A percentile compares a stretch with the other conserved stretches of the same genome.
phyloP scores from a whole-genome alignment of 2,888 invertebrate species.

The Drosophila melanosoma region DNA sequence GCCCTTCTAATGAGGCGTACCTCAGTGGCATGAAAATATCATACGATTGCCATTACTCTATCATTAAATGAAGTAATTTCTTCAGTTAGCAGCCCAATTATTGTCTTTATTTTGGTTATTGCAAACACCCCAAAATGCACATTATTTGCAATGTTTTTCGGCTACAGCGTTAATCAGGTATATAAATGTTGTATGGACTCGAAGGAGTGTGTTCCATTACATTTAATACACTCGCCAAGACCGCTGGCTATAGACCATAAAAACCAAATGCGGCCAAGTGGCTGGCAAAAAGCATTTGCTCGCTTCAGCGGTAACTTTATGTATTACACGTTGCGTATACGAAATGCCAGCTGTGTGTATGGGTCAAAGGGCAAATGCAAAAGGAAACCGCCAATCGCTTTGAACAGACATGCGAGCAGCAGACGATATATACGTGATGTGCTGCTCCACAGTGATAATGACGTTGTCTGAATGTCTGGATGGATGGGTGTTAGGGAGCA shows the following conservation, averaged over 20 bases:
- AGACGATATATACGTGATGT: slow-evolving; percentile 54
- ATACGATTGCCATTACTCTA: slow-evolving; percentile 30
- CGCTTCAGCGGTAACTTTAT: slow-evolving; percentile 43
- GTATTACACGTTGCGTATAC: slow-evolving; percentile 44
- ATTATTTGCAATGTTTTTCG: slow-evolving; percentile 42
- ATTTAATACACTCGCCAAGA: slow-evolving; percentile 48
- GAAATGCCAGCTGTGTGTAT: slow-evolving; percentile 31
- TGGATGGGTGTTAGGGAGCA: background rate
- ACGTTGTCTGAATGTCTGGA: slow-evolving; percentile 40
- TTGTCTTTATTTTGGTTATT: slow-evolving; percentile 18
- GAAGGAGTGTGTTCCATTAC: slow-evolving; percentile 41
- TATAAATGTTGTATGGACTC: slow-evolving; percentile 45
- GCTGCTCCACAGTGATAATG: slow-evolving; percentile 68
- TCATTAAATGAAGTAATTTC: slow-evolving; percentile 24
- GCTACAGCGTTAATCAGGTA: slow-evolving; percentile 46
- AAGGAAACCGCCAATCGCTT: slow-evolving; percentile 61
- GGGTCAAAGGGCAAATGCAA: slow-evolving; percentile 62
- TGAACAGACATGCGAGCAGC: slow-evolving; percentile 57
- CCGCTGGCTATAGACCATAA: slow-evolving; percentile 41
- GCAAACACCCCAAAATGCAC: slow-evolving; percentile 17
- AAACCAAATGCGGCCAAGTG: slow-evolving; percentile 65
- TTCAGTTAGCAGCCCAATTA: slow-evolving; percentile 26
- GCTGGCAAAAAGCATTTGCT: slow-evolving; percentile 55
- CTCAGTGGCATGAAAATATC: background rate
- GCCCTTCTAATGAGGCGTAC: slow-evolving; percentile 15